Conservation (phyloP, 2,888 invertebrate genomes). For the Xylota segnis region DNA sequence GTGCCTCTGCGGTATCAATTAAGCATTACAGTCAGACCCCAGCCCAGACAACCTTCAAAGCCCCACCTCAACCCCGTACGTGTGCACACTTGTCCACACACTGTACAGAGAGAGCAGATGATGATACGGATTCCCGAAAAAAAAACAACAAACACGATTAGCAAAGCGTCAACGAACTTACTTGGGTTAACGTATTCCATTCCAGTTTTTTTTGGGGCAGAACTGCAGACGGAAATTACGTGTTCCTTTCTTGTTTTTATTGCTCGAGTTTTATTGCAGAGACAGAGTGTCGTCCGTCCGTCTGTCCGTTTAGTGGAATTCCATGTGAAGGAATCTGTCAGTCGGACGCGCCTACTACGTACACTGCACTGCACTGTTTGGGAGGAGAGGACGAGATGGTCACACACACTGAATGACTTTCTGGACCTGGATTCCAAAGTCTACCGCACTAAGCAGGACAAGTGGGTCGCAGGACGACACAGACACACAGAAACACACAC, state of each 20-base stretch:
- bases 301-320: no score
- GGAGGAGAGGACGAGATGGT: neutral
- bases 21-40: no score
- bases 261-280: conserved; percentile 16
- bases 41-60: conserved; percentile 39
- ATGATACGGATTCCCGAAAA: conserved; percentile 11
- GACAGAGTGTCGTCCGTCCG: neutral
- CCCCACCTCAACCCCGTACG: neutral
- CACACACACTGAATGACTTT: neutral
- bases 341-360: neutral
- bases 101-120: conserved; percentile 7
- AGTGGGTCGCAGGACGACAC: conserved; percentile 13
- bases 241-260: conserved; percentile 30
- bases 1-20: neutral
- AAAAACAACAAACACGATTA: conserved; percentile 38
- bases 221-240: conserved; percentile 59
- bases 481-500: no score
- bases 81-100: conserved; percentile 22
- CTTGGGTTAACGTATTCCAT: conserved; percentile 74
- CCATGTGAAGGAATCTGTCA: no score
- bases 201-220: conserved; percentile 59
- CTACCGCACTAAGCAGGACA: neutral
- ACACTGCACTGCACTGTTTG: conserved; percentile 15
- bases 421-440: neutral
- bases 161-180: conserved; percentile 71